Base-by-base conservation (phyloP, 53 echinoderm and acorn worm genomes). In the Stichopus horrens region DNA sequence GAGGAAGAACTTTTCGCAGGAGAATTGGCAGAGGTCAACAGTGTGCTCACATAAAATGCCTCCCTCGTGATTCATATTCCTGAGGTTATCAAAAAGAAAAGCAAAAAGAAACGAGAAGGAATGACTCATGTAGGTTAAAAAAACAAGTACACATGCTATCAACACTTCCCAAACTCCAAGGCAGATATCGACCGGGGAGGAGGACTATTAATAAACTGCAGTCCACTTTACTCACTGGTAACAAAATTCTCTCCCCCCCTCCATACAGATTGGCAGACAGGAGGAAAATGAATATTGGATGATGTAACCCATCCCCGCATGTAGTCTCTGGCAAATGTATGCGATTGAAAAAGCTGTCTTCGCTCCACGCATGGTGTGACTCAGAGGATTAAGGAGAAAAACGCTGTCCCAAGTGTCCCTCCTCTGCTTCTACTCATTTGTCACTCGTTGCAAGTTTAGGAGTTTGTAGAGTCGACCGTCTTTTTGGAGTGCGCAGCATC, bases 351-450 rank as follows among this genome's bases (percentile, higher is more conserved):
- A 37, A 37, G 37, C 37, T 37, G 37, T 37, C 37, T 37, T 37
- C 37, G 9, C 8, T 59, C 59, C 59, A 11, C 4, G 11, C 8
- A 4, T 20, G 0, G 21, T 18, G 71, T 71, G 71, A 71, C 71
- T 71, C 71, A 71, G 71, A 71, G 71, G 16, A 71, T 71, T 71
- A 71, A 71, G 20, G n/a, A 71, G 71, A 71, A 71, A 71, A 71
- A 71, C 10, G 63, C 71, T 21, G 18, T 20, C 19, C 71, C 71
- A 6, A 2, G 71, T 7, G 18, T 18, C 19, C 71, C 71, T 71
- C 71, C 7, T 71, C 71, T 71, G 71, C 71, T 5, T 16, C 71
- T 7, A n/a, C 18, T 71, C 71, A 71, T 71, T 71, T 71, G 71
- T 71, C 71, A 71, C 71, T 13, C 37, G n/a, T 71, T n/a, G 18